Evolutionary conservation across 2,797 vertebrate species (phyloP), one percentile per base, ranked within the genome.

Genomic region (Nannoperca obscura): DNA sequence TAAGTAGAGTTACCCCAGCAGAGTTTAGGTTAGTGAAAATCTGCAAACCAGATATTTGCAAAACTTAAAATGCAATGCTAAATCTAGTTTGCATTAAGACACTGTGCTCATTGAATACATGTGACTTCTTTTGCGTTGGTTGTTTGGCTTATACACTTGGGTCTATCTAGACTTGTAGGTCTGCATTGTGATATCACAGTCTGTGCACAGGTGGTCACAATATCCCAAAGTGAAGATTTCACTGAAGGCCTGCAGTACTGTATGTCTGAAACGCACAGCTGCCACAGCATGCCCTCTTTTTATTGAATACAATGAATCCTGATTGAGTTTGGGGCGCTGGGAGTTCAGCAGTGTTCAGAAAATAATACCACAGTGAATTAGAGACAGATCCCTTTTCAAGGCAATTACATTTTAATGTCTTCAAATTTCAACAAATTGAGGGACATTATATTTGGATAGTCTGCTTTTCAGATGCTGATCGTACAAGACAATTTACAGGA

Each of bases 291-390:
- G 67, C 36, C 20, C 40, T 58, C 59, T 70, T 71, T 80, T 59
- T 68, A 57, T 60, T 58, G 65, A 83, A 65, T 64, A 79, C 86
- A 85, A 62, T 81, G 70, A 74, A 82, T 78, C 69, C 73, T 88
- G 77, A 89, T 87, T 87, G 80, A 82, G 80, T 83, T 67, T 88
- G 84, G 82, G 76, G 55, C 65, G 19, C 34, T 82, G 83, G 80
- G 83, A 90, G 73, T 82, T 61, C 61, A 70, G 61, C 75, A 57
- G 53, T 79, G 59, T 77, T 83, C 57, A 63, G 40, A 32, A 32
- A 71, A 73, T 84, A 82, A 82, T 66, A 69, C 58, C 59, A 58
- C 62, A 72, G 46, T 67, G 40, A 75, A 76, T 84, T 54, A 80
- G 63, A 85, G 70, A 80, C 44, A 5, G 14, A 58, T 78, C 75